A percentile compares a stretch with the other conserved stretches of the same genome.
Evolutionary conservation across 2,888 invertebrate species (phyloP).

Genomic region (Tenthredo amoena): DNA sequence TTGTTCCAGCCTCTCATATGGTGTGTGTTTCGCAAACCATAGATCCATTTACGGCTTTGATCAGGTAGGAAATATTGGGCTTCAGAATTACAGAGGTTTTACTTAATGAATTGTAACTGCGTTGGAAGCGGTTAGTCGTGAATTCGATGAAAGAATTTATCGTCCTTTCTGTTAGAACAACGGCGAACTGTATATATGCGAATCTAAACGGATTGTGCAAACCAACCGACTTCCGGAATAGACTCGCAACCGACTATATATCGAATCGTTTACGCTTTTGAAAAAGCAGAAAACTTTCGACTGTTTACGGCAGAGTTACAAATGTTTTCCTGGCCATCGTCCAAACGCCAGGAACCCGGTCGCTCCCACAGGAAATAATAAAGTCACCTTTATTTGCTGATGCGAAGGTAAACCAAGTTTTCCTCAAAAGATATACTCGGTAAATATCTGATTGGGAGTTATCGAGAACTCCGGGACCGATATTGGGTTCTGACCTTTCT

Average conservation of each 20-base stretch:
- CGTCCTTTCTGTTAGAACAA: background rate
- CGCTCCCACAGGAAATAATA: conserved; percentile 39
- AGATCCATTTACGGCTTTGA: background rate
- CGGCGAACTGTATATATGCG: background rate
- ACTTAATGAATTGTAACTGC: conserved; percentile 26
- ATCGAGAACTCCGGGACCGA: background rate
- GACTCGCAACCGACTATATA: conserved; percentile 18
- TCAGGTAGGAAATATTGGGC: background rate
- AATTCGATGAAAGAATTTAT: conserved; percentile 30
- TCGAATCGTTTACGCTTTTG: conserved; percentile 25
- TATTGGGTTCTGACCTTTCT: background rate
- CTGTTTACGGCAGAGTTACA: conserved; percentile 45
- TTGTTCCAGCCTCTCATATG: background rate
- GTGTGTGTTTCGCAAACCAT: background rate
- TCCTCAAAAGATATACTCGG: conserved; percentile 26
- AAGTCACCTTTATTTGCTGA: conserved; percentile 49
- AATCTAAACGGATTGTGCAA: conserved; percentile 15
- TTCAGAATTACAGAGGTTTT: background rate
- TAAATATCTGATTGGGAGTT: conserved; percentile 40
- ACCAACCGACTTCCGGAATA: conserved; percentile 42
- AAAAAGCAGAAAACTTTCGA: conserved; percentile 27
- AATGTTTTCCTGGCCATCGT: conserved; percentile 43
- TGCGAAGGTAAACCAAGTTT: conserved; percentile 36
- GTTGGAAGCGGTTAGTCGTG: conserved; percentile 13
- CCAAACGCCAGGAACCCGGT: conserved; percentile 25